Conservation (phyloP, 2,113 vertebrate genomes). For the Myrmecophaga tridactyla region DNA sequence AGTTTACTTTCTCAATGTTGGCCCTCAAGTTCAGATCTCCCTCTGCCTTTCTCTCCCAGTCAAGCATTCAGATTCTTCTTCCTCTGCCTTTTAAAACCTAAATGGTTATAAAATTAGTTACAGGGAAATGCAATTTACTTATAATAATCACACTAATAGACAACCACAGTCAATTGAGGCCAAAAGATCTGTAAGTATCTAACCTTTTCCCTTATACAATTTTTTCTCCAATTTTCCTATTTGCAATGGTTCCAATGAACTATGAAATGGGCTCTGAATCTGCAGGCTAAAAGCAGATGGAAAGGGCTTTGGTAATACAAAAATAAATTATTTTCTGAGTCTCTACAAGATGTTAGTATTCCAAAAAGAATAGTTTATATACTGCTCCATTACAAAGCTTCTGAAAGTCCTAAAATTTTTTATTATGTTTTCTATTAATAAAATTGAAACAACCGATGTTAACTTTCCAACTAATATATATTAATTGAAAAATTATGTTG, state of each 20-base stretch:
- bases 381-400: not conserved
- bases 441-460: not conserved
- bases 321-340: slow-evolving; percentile 31
- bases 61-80: not conserved
- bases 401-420: not conserved
- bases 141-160: not conserved
- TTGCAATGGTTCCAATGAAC: not conserved
- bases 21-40: not conserved
- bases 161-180: not conserved
- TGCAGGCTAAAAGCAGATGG: not conserved
- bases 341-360: not conserved
- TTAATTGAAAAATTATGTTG: not conserved
- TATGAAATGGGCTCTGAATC: slow-evolving; percentile 2
- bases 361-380: not conserved
- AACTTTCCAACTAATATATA: not conserved
- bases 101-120: not conserved
- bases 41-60: not conserved
- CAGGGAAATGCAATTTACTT: not conserved
- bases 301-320: not conserved
- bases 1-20: not conserved
- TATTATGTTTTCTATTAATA: not conserved
- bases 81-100: not conserved
- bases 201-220: not conserved
- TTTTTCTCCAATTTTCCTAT: not conserved
- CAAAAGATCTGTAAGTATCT: not conserved